Base-by-base conservation (phyloP, 2,797 vertebrate genomes). In the Pipistrellus pipistrellus region DNA sequence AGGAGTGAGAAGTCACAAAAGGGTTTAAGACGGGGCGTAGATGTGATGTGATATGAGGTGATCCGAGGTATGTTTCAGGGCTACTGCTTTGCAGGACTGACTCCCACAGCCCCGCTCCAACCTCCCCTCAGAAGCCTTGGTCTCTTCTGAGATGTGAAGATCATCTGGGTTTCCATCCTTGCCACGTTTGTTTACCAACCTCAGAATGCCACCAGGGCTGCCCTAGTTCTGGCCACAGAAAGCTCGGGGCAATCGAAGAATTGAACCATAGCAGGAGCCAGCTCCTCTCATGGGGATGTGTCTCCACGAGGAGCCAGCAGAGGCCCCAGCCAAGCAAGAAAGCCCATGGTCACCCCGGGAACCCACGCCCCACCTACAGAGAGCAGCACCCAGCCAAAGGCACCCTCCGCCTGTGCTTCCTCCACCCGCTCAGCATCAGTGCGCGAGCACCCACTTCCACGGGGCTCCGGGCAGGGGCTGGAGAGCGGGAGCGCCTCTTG, bases 391-490 rank as follows among this genome's bases (percentile, higher is more conserved):
- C 1, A 20, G 18, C 27, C 69, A 2, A 48, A 41, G 35, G 41
- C 35, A 14, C 4, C 13, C 1, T 27, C 4, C 9, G 0, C 15
- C 11, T 4, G 2, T 3, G 21, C 0, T 9, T 6, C 17, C 30
- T 9, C 46, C 44, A 9, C 0, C 4, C 4, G 11, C 41, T 21
- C 81, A 13, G 6, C 2, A 4, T 23, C 1, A 0, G 35, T 38
- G 3, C 30, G 3, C 0, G 1, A 68, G 25, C 32, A 4, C 7
- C 64, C 7, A 1, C 59, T 10, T 32, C 27, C 25, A 0, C 0
- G 6, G 55, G 84, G 30, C 23, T 9, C 15, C 17, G 30, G 27
- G 23, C n/a, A 10, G 11, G 35, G 13, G 21, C 78, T 38, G 1
- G 80, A 18, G 87, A 18, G 12, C 8, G 20, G 44, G 6, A 21